Evolutionary conservation across 2,888 invertebrate genomes (phyloP).

Genomic region (Mesoligia furuncula): DNA sequence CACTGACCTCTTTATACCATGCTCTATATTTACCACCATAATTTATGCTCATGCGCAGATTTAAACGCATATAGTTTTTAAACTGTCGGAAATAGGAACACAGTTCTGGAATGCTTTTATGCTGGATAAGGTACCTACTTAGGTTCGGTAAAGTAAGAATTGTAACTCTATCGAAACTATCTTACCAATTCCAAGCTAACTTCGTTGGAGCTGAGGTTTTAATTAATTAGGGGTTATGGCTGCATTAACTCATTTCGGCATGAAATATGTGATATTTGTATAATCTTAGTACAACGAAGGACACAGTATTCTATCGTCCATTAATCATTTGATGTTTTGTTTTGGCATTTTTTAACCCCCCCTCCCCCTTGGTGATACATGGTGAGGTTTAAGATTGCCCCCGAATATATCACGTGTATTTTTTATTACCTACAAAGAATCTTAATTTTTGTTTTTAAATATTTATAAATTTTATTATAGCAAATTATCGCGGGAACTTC

Average conservation of each 20-base stretch:
- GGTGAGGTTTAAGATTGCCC: too few relatives aligned
- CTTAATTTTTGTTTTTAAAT: too few relatives aligned
- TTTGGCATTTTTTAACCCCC: too few relatives aligned
- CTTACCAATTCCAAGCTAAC: not conserved
- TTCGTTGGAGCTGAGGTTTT: not conserved
- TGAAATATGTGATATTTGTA: not conserved
- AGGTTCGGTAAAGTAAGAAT: not conserved
- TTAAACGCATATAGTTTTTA: constrained; percentile 30
- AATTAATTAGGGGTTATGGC: not conserved
- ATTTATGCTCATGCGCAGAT: constrained; percentile 41
- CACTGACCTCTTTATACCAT: constrained; percentile 46
- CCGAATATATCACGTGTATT: too few relatives aligned
- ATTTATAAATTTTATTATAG: too few relatives aligned
- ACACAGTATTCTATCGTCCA: too few relatives aligned
- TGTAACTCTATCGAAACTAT: not conserved
- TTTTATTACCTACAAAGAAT: too few relatives aligned
- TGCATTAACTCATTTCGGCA: not conserved
- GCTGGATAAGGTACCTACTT: not conserved
- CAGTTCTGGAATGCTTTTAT: constrained; percentile 1
- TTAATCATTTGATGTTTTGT: too few relatives aligned
- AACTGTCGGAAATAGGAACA: constrained; percentile 6
- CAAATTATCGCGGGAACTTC: too few relatives aligned
- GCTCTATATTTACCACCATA: constrained; percentile 52
- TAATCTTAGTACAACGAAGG: too few relatives aligned
- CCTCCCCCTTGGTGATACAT: too few relatives aligned